A percentile compares a stretch with the other conserved stretches of the same genome.
phyloP scores from a whole-genome alignment of 2,113 vertebrate genomes.

The Amia ocellicauda region DNA sequence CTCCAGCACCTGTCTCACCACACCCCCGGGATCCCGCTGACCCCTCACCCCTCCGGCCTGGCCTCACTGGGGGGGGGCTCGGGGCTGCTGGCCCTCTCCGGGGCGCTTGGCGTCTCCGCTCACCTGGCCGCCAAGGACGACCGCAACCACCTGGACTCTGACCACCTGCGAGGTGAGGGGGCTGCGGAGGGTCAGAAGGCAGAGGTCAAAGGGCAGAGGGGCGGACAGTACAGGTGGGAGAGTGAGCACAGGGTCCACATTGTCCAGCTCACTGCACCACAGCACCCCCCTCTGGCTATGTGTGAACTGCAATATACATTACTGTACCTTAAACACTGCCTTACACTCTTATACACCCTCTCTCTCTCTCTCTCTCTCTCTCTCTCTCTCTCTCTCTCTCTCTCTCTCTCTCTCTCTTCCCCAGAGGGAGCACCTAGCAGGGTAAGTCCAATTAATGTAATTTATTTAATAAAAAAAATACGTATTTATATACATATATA shows the following conservation, averaged over 20 bases:
- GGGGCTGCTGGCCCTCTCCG: slow-evolving; percentile 77
- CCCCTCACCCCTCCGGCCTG: slow-evolving; percentile 75
- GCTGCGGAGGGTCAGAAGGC: background rate
- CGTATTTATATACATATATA: slow-evolving; percentile 33
- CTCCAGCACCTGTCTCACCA: slow-evolving; percentile 90
- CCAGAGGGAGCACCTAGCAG: slow-evolving; percentile 73
- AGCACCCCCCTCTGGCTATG: no score
- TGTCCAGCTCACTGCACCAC: slow-evolving; percentile 52
- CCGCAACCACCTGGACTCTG: slow-evolving; percentile 65
- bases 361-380: slow-evolving; percentile 8
- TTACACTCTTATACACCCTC: slow-evolving; percentile 41
- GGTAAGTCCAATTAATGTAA: no score
- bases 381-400: slow-evolving; percentile 26
- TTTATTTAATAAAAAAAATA: slow-evolving; percentile 32
- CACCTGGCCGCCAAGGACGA: slow-evolving; percentile 81
- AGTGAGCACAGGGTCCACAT: slow-evolving; percentile 38
- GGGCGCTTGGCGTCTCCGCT: slow-evolving; percentile 73
- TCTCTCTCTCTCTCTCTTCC: slow-evolving; percentile 30
- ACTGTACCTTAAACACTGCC: no score
- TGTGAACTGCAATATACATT: no score
- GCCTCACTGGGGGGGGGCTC: slow-evolving; percentile 66
- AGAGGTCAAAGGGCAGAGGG: slow-evolving; percentile 18
- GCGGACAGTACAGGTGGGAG: background rate
- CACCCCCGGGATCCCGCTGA: slow-evolving; percentile 71
- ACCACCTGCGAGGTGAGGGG: slow-evolving; percentile 73